phyloP scores from a whole-genome alignment of 2,888 invertebrate species.

The Lacanobia oleracea region DNA sequence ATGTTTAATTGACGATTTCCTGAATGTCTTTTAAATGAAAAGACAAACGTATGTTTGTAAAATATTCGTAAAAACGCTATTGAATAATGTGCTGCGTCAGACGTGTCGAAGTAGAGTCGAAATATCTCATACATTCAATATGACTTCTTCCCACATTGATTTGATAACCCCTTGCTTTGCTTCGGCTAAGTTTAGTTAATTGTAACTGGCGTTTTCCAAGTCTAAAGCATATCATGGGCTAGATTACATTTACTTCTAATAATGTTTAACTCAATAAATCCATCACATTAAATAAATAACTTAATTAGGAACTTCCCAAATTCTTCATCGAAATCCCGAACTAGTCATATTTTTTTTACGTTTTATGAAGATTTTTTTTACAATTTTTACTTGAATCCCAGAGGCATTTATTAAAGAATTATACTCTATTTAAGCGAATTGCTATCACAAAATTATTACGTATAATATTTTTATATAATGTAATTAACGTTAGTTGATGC shows the following conservation, averaged over 20 bases:
- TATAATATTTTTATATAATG: conserved; percentile 48
- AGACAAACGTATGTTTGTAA: background rate
- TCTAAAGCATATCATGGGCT: conserved; percentile 44
- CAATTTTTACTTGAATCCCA: conserved; percentile 24
- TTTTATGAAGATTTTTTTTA: conserved; percentile 36
- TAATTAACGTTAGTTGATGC: conserved; percentile 47
- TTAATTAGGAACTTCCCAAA: conserved; percentile 32
- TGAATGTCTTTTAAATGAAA: background rate
- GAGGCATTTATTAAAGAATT: conserved; percentile 58
- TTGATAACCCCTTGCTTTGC: background rate
- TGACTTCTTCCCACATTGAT: background rate
- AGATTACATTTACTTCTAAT: conserved; percentile 8
- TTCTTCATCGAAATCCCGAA: conserved; percentile 48
- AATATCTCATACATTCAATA: background rate
- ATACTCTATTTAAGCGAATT: conserved; percentile 41
- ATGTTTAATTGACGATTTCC: conserved; percentile 8
- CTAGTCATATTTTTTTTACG: conserved; percentile 57
- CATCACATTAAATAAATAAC: too few species aligned
- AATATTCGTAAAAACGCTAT: conserved; percentile 30
- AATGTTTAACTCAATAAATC: conserved; percentile 8
- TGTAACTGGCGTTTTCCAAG: conserved; percentile 15
- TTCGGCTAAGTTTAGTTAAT: conserved; percentile 6
- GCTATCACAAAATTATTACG: conserved; percentile 55
- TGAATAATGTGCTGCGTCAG: background rate
- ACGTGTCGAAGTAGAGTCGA: too few species aligned